Percentiles rank a stretch among this genome's conserved stretches.
Evolutionary conservation across 2,888 invertebrate species (phyloP).

Genomic region (Bhutanitis thaidina): DNA sequence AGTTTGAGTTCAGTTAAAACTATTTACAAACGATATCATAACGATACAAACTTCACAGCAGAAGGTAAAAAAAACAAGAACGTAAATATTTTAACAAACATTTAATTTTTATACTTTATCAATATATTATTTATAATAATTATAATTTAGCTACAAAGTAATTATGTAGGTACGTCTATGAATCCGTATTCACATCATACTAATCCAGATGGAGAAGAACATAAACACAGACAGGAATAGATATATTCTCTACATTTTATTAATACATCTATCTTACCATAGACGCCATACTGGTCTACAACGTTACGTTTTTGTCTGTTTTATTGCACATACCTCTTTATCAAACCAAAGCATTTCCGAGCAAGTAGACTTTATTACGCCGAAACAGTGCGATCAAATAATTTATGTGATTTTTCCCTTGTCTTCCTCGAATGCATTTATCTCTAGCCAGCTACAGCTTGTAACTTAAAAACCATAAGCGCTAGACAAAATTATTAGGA

Average conservation of each 20-base stretch:
- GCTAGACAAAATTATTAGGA: conserved; percentile 71
- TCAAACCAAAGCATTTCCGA: conserved; percentile 26
- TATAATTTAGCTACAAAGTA: conserved; percentile 72
- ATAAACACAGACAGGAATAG: conserved; percentile 54
- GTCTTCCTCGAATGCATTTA: conserved; percentile 32
- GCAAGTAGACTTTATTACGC: conserved; percentile 6
- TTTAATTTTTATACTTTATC: conserved; percentile 76
- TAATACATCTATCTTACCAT: conserved; percentile 43
- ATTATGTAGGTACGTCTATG: conserved; percentile 50
- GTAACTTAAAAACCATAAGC: conserved; percentile 44
- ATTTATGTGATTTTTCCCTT: not conserved
- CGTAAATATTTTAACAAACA: conserved; percentile 69
- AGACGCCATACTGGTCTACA: conserved; percentile 48
- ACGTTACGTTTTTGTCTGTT: conserved; percentile 44
- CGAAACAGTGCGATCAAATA: conserved; percentile 10
- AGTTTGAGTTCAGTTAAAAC: too few relatives aligned
- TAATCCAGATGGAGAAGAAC: conserved; percentile 43
- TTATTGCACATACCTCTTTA: conserved; percentile 65
- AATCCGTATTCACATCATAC: conserved; percentile 33
- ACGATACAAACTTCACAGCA: too few relatives aligned
- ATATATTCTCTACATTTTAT: conserved; percentile 55
- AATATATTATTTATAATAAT: conserved; percentile 78
- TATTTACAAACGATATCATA: too few relatives aligned
- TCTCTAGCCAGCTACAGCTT: not conserved
- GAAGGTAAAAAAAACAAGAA: conserved; percentile 28